A percentile compares a stretch with the other conserved stretches of the same genome.
Conservation (phyloP, 2,888 invertebrate species). For the Gymnosoma rotundatum region DNA sequence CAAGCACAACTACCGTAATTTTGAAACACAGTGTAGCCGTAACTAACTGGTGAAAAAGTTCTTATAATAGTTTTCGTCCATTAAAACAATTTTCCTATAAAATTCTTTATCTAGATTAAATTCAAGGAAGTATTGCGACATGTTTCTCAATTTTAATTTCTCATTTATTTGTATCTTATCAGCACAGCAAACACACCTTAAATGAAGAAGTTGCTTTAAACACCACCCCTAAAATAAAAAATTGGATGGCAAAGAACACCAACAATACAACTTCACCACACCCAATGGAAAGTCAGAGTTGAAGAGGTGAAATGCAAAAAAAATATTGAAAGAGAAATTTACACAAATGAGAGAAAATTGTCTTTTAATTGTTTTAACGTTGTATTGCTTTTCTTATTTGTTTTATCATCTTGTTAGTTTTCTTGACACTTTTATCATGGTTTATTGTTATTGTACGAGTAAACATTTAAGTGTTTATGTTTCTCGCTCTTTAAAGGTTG, state of each 20-base stretch:
- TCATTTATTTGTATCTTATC: not conserved
- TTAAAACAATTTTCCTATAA: not conserved
- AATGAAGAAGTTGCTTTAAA: conserved; percentile 35
- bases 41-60: too few species aligned
- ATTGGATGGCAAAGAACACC: not conserved
- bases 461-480: conserved; percentile 67
- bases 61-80: too few species aligned
- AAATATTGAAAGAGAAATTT: not conserved
- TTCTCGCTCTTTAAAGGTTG: conserved; percentile 59
- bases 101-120: not conserved
- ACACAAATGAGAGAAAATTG: not conserved
- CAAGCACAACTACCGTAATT: too few species aligned
- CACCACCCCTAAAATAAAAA: not conserved
- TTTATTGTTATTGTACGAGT: conserved; percentile 67
- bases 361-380: not conserved
- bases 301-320: conserved; percentile 1
- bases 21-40: too few species aligned
- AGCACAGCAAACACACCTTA: conserved; percentile 61
- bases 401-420: conserved; percentile 16
- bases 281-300: conserved; percentile 38
- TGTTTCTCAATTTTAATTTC: not conserved
- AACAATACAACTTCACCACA: conserved; percentile 30
- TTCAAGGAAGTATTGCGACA: not conserved
- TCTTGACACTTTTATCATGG: conserved; percentile 38
- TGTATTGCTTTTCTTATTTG: conserved; percentile 18